Conservation (phyloP, 2,888 invertebrate species). For the Apotomis turbidana region DNA sequence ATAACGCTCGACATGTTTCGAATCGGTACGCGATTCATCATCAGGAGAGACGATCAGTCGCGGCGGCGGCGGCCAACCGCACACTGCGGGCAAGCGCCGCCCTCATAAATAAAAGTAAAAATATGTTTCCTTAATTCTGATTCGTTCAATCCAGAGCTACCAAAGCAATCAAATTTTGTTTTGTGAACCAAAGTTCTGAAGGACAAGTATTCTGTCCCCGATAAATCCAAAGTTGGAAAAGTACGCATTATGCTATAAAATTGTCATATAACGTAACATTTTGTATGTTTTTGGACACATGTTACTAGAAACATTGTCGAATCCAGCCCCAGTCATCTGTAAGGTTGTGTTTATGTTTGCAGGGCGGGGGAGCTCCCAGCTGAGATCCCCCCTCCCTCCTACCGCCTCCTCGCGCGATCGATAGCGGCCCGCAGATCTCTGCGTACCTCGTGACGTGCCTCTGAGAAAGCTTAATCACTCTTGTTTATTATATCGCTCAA, state of each 20-base stretch:
- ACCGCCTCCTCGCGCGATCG: constrained; percentile 66
- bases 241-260: no score
- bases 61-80: no score
- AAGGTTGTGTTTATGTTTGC: constrained; percentile 79
- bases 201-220: not conserved
- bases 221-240: not conserved
- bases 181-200: not conserved
- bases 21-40: no score
- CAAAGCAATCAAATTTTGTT: not conserved
- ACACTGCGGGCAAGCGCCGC: no score
- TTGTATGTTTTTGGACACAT: no score
- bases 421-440: constrained; percentile 64
- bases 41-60: no score
- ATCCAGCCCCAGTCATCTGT: constrained; percentile 38
- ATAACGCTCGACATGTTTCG: no score
- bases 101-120: no score
- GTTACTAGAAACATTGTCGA: constrained; percentile 1
- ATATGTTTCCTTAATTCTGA: no score
- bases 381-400: constrained; percentile 60
- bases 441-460: constrained; percentile 52
- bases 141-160: no score
- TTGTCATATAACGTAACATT: no score
- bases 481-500: constrained; percentile 39
- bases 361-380: constrained; percentile 69
- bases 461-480: constrained; percentile 46